phyloP scores from a whole-genome alignment of 1,140 invertebrate species.

The Drosophila kepulauana region DNA sequence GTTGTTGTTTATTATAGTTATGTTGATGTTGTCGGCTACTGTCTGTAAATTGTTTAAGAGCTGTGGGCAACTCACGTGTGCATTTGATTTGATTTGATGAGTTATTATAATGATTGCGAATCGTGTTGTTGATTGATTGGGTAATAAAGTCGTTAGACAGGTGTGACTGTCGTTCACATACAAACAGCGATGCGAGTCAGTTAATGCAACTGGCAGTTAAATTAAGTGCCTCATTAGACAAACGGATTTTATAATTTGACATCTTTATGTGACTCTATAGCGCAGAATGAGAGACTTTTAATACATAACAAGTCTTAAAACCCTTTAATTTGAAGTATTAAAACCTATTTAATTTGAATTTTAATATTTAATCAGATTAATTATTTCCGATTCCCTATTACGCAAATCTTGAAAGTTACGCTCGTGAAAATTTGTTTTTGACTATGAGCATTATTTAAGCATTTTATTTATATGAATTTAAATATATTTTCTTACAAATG shows the following conservation, averaged over 20 bases:
- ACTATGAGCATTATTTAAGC: too few species aligned
- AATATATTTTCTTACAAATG: too few species aligned
- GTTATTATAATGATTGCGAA: constrained; percentile 59
- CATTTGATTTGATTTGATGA: constrained; percentile 56
- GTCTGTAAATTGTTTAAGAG: constrained; percentile 21
- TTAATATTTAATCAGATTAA: too few species aligned
- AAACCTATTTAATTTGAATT: too few species aligned
- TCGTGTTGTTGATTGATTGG: constrained; percentile 77
- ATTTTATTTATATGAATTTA: too few species aligned
- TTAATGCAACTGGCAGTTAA: constrained; percentile 46
- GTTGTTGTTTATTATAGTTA: constrained; percentile 12
- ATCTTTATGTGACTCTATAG: not conserved
- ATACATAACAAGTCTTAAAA: too few species aligned
- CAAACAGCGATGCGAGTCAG: constrained; percentile 13
- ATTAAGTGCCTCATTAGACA: constrained; percentile 74
- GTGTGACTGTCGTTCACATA: constrained; percentile 62
- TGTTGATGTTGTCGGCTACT: constrained; percentile 7
- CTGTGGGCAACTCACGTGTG: constrained; percentile 38
- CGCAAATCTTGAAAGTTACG: too few species aligned
- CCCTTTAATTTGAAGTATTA: too few species aligned
- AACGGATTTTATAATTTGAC: not conserved
- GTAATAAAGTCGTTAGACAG: constrained; percentile 76
- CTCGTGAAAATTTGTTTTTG: too few species aligned
- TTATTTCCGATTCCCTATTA: too few species aligned
- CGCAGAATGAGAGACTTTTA: not conserved